Evolutionary conservation across 2,113 vertebrate genomes (phyloP).

Genomic region (Entelurus aequoreus): DNA sequence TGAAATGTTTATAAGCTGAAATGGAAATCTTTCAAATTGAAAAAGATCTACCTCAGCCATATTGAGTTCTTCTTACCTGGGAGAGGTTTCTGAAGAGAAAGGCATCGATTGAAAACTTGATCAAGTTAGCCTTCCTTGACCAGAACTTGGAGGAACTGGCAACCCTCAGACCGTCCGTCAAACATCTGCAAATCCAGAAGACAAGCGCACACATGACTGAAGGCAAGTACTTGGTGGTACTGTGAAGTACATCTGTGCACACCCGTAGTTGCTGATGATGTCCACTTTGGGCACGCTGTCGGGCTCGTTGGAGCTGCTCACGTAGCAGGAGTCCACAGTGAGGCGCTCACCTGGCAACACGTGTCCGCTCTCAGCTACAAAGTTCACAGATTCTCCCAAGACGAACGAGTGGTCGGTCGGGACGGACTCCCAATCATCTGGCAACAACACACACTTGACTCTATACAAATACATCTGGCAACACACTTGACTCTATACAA

Average conservation of each 20-base stretch:
- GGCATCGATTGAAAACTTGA: slow-evolving; percentile 57
- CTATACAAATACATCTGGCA: too few species aligned
- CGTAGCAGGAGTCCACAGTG: slow-evolving; percentile 55
- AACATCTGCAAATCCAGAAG: slow-evolving; percentile 48
- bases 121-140: slow-evolving; percentile 9
- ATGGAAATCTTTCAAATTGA: too few species aligned
- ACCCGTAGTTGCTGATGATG: slow-evolving; percentile 51
- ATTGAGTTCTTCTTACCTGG: slow-evolving; percentile 19
- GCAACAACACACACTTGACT: neutral
- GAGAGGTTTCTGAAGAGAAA: slow-evolving; percentile 47
- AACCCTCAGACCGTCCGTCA: slow-evolving; percentile 56
- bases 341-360: slow-evolving; percentile 38
- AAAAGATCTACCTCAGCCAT: too few species aligned
- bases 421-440: slow-evolving; percentile 51
- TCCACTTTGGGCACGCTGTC: slow-evolving; percentile 26
- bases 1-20: too few species aligned
- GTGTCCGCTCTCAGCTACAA: slow-evolving; percentile 31
- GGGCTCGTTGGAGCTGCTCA: slow-evolving; percentile 38
- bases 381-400: slow-evolving; percentile 57
- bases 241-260: neutral
- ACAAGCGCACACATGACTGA: neutral
- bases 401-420: slow-evolving; percentile 21
- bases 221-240: neutral
- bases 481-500: too few species aligned
- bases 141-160: slow-evolving; percentile 52